phyloP scores from a whole-genome alignment of 2,113 vertebrate species.

The Notiomystis cincta region DNA sequence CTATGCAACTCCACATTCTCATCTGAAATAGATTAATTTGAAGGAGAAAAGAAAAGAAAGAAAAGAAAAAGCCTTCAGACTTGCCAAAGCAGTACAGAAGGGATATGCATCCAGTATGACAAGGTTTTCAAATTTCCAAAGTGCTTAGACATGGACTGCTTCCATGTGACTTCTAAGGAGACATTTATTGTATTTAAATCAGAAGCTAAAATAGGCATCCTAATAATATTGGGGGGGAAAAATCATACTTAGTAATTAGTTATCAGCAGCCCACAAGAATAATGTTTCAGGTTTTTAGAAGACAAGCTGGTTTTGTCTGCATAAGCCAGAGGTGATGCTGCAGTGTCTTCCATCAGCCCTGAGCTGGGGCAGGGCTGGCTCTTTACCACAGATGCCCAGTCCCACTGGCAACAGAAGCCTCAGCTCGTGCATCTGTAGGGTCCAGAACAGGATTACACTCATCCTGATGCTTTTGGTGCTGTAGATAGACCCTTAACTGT shows the following conservation, averaged over 20 bases:
- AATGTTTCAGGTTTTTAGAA: background rate
- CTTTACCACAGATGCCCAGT: background rate
- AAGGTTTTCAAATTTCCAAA: background rate
- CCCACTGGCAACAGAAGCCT: background rate
- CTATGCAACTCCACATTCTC: background rate
- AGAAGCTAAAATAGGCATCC: background rate
- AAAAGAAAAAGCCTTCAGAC: background rate
- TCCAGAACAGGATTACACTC: background rate
- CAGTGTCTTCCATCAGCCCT: fast-evolving
- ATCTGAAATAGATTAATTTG: background rate
- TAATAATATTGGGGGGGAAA: background rate
- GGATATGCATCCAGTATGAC: background rate
- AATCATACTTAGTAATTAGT: background rate
- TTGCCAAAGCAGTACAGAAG: background rate
- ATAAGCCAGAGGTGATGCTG: background rate
- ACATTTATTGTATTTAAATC: background rate
- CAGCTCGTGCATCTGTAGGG: background rate
- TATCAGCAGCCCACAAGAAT: background rate
- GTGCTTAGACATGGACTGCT: background rate
- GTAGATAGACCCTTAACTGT: background rate
- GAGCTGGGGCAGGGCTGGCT: fast-evolving
- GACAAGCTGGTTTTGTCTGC: background rate
- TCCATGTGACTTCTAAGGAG: background rate
- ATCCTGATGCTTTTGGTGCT: background rate
- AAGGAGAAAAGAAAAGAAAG: background rate